phyloP scores from a whole-genome alignment of 2,888 invertebrate species.

The Eupithecia subfuscata region DNA sequence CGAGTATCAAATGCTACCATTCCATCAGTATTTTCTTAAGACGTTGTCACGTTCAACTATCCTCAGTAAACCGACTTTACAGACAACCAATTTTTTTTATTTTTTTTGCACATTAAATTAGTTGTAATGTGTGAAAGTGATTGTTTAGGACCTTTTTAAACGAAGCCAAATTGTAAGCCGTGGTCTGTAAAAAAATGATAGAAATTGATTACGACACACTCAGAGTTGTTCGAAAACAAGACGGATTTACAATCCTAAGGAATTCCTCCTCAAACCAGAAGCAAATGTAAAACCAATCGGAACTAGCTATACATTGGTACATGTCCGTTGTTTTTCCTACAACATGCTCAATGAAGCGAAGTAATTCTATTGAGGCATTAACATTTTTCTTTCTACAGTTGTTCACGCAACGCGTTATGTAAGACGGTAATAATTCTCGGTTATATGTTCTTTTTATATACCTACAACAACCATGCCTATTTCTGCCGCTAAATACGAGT shows the following conservation, averaged over 20 bases:
- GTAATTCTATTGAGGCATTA: not conserved
- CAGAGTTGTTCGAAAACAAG: not conserved
- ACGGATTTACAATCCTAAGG: not conserved
- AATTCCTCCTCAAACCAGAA: not conserved
- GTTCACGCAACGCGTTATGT: constrained; percentile 6
- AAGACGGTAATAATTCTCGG: not conserved
- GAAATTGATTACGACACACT: no score
- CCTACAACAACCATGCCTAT: not conserved
- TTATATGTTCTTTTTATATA: not conserved
- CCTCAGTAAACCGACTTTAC: no score
- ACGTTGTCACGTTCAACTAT: no score
- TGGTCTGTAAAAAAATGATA: no score
- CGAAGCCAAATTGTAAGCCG: no score
- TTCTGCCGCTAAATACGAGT: not conserved
- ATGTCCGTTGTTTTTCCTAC: constrained; percentile 1
- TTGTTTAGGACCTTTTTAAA: no score
- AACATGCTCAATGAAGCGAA: constrained; percentile 8
- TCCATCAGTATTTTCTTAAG: no score
- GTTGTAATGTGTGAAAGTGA: no score
- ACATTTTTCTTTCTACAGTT: constrained; percentile 4
- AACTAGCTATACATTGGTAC: not conserved
- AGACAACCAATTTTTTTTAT: no score
- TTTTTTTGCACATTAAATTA: no score
- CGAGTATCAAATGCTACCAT: no score
- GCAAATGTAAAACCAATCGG: not conserved